These are phyloP conservation scores for Valencia hispanica DNA, from an alignment of 2,797 vertebrate genomes.

Conservation along the genomic window DNA sequence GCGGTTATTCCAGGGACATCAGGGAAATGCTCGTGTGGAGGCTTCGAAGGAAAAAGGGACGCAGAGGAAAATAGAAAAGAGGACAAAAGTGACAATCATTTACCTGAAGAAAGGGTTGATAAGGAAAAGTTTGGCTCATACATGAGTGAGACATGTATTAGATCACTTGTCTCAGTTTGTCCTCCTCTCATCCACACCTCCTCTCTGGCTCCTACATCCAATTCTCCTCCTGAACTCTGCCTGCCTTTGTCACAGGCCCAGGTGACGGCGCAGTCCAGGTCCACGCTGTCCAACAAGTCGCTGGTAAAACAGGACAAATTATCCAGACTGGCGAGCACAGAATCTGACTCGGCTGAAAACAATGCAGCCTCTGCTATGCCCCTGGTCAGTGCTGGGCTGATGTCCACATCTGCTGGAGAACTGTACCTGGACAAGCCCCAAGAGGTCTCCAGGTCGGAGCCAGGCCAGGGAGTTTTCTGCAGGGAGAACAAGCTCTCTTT, in stretches of 20 bases:
- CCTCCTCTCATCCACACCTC: conserved; percentile 51
- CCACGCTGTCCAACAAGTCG: conserved; percentile 42
- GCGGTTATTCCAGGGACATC: conserved; percentile 82
- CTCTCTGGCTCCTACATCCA: conserved; percentile 40
- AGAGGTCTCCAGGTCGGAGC: conserved; percentile 40
- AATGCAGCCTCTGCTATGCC: conserved; percentile 39
- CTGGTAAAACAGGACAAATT: conserved; percentile 53
- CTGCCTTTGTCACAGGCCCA: conserved; percentile 63
- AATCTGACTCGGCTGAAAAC: conserved; percentile 67
- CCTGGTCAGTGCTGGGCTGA: conserved; percentile 56
- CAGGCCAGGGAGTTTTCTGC: conserved; percentile 65
- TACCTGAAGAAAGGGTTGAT: background rate
- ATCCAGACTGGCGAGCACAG: conserved; percentile 75
- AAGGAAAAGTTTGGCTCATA: conserved; percentile 31
- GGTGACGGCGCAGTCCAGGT: conserved; percentile 49
- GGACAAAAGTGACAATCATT: conserved; percentile 35
- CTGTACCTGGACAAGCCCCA: conserved; percentile 60
- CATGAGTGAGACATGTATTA: conserved; percentile 31
- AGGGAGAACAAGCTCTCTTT: conserved; percentile 71
- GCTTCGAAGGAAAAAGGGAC: conserved; percentile 47
- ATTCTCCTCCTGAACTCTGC: conserved; percentile 63
- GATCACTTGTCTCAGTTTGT: conserved; percentile 58
- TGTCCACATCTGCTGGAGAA: conserved; percentile 62
- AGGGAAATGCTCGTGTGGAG: conserved; percentile 75
- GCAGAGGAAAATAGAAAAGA: conserved; percentile 36